Base-by-base conservation (phyloP, 2,888 invertebrate genomes). In the Idaea straminata region DNA sequence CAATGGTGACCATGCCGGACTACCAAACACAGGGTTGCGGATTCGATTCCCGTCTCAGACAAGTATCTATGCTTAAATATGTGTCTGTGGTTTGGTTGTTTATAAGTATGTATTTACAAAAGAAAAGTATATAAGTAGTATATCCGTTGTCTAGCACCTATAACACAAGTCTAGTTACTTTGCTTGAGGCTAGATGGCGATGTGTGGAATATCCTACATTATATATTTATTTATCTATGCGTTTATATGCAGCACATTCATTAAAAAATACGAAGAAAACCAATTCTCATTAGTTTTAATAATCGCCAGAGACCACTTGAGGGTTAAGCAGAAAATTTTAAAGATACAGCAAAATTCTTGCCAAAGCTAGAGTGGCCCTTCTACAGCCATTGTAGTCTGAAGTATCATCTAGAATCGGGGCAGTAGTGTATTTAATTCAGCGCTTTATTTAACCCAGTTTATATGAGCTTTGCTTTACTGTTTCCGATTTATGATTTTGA, bases 321-420 rank as follows among this genome's bases (percentile, higher is more conserved):
- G 80, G 82, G 87, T 88, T 83, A 85, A 89, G 85, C 85, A 80
- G 81, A 82, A 82, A 86, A 87, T 89, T 89, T 74, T 87, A 87
- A 91, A 91, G 91, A 91, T 86, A 91, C 89, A 89, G 84, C 84
- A 77, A 80, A 79, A 86, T 87, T 86, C 89, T 89, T 91, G 91
- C 91, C 91, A 92, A 89, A 78, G 83, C 70, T 79, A 66, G 76
- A 89, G 89, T 83, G 88, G 78, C 78, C 80, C 84, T 85, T 74
- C 58, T 82, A 13, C 47, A 13, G 47, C 81, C 80, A 75, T 75
- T 70, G 68, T 47, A 66, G 74, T 72, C 35, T 10, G 62, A 7
- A n/a, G 59, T 66, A 59, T 63, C 60, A 64, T 64, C 57, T 15
- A 25, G 63, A 61, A 66, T 64, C 64, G 66, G 59, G 61, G 67